phyloP scores from a whole-genome alignment of 2,797 vertebrate species.

The Acrocephalus scirpaceus region DNA sequence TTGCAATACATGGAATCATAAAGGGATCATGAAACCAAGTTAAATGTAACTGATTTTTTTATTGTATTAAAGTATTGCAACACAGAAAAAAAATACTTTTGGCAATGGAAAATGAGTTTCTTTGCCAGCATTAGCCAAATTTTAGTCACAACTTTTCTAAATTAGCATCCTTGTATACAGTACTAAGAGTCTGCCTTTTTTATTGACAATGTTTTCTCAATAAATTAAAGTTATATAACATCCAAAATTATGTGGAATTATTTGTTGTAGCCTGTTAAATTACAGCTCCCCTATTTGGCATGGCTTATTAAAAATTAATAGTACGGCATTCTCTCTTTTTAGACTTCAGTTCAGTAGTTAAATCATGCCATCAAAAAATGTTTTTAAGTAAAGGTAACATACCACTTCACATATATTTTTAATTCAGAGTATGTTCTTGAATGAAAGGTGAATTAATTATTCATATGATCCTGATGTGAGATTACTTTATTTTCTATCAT shows the following conservation, averaged over 20 bases:
- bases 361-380: neutral
- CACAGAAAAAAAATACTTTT: neutral
- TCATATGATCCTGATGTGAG: conserved; percentile 3
- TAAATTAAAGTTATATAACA: neutral
- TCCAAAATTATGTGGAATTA: neutral
- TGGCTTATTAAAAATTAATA: conserved; percentile 31
- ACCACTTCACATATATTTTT: neutral
- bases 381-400: conserved; percentile 7
- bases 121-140: neutral
- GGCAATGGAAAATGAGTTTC: neutral
- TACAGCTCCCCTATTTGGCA: neutral
- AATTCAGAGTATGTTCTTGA: neutral
- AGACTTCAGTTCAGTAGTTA: neutral
- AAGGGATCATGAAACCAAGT: neutral
- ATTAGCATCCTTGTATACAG: neutral
- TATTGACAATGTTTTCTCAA: neutral
- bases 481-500: neutral
- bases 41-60: neutral
- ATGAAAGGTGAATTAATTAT: conserved; percentile 32
- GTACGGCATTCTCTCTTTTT: neutral
- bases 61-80: neutral
- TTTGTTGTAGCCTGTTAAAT: neutral
- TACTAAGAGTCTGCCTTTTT: neutral
- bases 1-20: neutral
- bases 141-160: neutral